Evolutionary conservation across 2,888 invertebrate genomes (phyloP), one percentile per base, ranked within the genome.

Genomic region (Rapana venosa): DNA sequence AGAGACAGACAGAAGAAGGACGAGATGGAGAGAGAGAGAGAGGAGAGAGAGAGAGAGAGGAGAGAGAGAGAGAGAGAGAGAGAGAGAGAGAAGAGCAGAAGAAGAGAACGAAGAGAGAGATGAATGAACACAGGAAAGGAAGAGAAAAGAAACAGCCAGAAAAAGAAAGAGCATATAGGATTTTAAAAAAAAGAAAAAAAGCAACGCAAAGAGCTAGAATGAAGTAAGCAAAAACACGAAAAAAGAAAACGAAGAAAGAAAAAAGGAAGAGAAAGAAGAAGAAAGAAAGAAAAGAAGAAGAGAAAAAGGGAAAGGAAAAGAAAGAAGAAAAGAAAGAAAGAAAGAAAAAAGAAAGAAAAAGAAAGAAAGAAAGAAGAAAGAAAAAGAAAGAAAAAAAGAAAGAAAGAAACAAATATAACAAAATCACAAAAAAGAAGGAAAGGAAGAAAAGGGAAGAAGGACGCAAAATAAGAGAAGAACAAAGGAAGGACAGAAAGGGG

Each of bases 41-140:
- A 74, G 66, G 32, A 74, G 47, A 36, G n/a, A 22, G 30, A 15
- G 56, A 17, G 56, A 58, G 56, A 30, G 30, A 30, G 56, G 85
- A 85, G 61, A 61, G 61, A 85, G 85, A 56, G 61, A 61, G 61
- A 61, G 85, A 85, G 85, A 61, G 61, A 61, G 85, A 85, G 61
- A 61, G 61, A 61, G 56, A 56, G 61, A 61, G 61, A 30, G 85
- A 61, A 17, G 61, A 61, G 17, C 61, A 61, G 61, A 61, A 61
- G 13, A 17, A 61, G 61, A 61, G 17, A 61, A 11, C 17, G 35
- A 47, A 26, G 61, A 15, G 61, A 61, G 61, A 61, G 61, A 61
- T 17, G 17, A 61, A 61, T 17, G 17, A 15, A 17, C 13, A 61
- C 61, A 61, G 61, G 17, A 11, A 15, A 61, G 17, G 61, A 61